Percentiles rank a stretch among this genome's conserved stretches.
Evolutionary conservation across 2,888 invertebrate genomes (phyloP).

Genomic region (Meghimatium bilineatum): DNA sequence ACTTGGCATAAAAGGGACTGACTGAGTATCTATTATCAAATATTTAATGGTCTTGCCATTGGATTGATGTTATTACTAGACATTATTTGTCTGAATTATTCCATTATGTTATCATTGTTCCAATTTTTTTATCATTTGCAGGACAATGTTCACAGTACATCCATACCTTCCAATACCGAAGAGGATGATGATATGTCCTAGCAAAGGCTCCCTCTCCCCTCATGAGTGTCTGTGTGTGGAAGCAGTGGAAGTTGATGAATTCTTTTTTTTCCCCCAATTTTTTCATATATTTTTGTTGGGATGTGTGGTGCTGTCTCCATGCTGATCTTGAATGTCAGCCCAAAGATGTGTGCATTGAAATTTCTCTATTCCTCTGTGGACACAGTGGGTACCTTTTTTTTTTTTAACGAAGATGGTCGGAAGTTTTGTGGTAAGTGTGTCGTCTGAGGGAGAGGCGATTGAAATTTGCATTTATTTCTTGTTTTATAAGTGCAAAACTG

Average conservation of each 20-base stretch:
- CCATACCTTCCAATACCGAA: constrained; percentile 23
- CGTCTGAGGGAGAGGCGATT: no score
- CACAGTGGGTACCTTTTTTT: no score
- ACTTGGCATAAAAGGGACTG: no score
- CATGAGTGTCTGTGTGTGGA: neutral
- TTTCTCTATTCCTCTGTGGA: neutral
- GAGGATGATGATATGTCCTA: constrained; percentile 40
- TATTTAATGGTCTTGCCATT: no score
- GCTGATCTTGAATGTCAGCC: neutral
- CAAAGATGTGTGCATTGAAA: neutral
- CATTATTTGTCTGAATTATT: no score
- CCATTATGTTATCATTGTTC: no score
- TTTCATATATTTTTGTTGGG: neutral
- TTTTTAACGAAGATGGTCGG: no score
- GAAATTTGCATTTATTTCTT: no score
- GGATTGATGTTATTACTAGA: no score
- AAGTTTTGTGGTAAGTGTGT: no score
- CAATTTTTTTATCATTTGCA: neutral
- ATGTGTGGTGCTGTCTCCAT: neutral
- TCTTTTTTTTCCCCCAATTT: neutral
- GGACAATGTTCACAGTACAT: neutral
- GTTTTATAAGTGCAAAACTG: no score
- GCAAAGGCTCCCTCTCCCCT: constrained; percentile 23
- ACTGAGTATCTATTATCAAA: no score
- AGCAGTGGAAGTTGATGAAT: neutral